phyloP scores from a whole-genome alignment of 1,140 invertebrate genomes.

The Drosophila virilis region DNA sequence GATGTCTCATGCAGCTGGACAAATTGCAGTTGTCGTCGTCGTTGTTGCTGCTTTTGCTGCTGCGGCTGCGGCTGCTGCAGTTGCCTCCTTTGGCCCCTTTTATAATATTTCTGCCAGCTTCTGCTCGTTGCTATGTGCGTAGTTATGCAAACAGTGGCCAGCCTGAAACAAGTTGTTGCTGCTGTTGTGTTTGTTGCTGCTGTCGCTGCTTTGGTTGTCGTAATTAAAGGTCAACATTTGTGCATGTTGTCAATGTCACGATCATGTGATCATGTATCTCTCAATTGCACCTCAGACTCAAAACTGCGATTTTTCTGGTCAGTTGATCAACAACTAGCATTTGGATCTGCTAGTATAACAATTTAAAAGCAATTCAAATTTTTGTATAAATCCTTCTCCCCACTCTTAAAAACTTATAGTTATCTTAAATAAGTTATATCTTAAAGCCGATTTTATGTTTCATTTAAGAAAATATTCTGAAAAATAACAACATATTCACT shows the following conservation, averaged over 20 bases:
- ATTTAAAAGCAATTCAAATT: not conserved
- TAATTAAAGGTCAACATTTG: conserved; percentile 82
- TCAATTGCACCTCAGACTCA: not conserved
- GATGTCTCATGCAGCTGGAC: conserved; percentile 66
- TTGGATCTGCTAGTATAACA: not conserved
- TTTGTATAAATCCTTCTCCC: no score
- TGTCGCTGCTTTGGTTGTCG: conserved; percentile 64
- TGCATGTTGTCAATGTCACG: conserved; percentile 75
- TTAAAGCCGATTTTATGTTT: no score
- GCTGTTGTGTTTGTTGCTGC: conserved; percentile 47
- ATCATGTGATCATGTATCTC: conserved; percentile 29
- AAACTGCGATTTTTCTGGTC: conserved; percentile 16
- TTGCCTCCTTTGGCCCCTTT: conserved; percentile 54
- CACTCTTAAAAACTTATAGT: no score
- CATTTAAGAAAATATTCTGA: no score
- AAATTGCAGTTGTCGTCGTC: conserved; percentile 79
- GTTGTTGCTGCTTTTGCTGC: conserved; percentile 27
- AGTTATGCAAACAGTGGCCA: conserved; percentile 78
- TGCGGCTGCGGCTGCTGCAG: conserved; percentile 15
- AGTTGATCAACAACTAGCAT: not conserved
- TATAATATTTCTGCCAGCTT: conserved; percentile 44
- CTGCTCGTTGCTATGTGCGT: conserved; percentile 65
- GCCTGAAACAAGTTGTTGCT: conserved; percentile 66
- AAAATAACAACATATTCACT: no score
- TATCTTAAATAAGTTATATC: no score